A percentile compares a stretch with the other conserved stretches of the same genome.
Evolutionary conservation across 1,140 invertebrate species (phyloP).

Genomic region (Anastatus disparis): DNA sequence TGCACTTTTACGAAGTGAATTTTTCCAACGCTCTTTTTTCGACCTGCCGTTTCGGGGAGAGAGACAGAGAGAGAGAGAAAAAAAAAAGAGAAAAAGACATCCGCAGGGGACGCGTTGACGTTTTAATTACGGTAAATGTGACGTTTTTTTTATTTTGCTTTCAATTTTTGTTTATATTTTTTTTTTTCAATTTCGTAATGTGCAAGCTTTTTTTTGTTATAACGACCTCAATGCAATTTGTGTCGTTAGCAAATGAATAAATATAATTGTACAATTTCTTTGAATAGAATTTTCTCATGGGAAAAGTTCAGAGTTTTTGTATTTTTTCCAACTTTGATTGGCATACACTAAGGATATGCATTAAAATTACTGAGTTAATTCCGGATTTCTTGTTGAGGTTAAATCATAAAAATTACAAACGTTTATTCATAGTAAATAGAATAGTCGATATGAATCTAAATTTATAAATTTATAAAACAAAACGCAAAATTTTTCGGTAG

Average conservation of each 20-base stretch:
- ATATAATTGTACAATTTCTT: background rate
- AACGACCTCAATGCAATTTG: background rate
- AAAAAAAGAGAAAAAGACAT: background rate
- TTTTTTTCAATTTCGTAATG: background rate
- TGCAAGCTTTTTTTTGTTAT: background rate
- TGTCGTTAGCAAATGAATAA: background rate
- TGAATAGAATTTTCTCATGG: no score
- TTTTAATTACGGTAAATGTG: constrained; percentile 33
- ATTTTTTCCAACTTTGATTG: no score
- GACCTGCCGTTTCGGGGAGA: background rate
- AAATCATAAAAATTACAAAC: no score
- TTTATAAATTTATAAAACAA: no score
- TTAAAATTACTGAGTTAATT: no score
- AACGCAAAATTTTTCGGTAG: no score
- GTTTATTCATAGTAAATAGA: no score
- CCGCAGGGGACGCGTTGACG: background rate
- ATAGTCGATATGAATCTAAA: no score
- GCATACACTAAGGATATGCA: no score
- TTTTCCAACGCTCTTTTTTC: background rate
- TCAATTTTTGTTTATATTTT: background rate
- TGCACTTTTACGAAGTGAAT: background rate
- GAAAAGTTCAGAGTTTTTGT: no score
- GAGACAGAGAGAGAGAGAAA: background rate
- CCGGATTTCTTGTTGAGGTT: no score
- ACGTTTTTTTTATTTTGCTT: background rate